Conservation (phyloP, 1,140 invertebrate species). For the Meloidogyne exigua region DNA sequence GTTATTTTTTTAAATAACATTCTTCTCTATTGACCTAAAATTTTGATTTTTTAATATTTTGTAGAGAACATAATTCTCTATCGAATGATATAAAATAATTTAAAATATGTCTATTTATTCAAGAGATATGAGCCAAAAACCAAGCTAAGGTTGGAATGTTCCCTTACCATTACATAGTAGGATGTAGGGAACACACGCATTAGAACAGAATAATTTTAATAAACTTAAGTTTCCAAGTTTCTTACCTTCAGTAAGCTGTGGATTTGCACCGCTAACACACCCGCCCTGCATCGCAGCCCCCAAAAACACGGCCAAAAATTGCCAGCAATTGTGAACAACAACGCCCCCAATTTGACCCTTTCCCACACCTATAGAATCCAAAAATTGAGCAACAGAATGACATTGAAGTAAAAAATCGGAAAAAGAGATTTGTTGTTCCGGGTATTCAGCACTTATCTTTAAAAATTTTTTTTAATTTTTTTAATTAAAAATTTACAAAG, state of each 20-base stretch:
- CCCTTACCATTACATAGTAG: no score
- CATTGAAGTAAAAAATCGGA: conserved; percentile 21
- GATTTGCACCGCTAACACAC: conserved; percentile 71
- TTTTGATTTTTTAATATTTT: not conserved
- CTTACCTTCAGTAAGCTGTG: conserved; percentile 50
- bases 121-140: no score
- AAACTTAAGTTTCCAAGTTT: not conserved
- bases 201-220: no score
- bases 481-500: conserved; percentile 23
- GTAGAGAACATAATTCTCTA: no score
- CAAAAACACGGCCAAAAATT: conserved; percentile 39
- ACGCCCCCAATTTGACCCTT: conserved; percentile 64
- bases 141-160: not conserved
- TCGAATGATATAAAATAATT: no score
- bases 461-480: conserved; percentile 5
- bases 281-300: conserved; percentile 66
- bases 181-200: no score
- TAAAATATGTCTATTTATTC: no score
- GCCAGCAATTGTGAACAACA: conserved; percentile 39
- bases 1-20: not conserved
- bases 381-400: conserved; percentile 40
- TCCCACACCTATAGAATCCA: conserved; percentile 67
- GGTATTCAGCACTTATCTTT: conserved; percentile 42
- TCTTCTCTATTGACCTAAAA: not conserved
- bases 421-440: conserved; percentile 31